These are phyloP conservation scores for Hoplodrina ambigua DNA, from an alignment of 2,888 invertebrate genomes.

Conservation along the genomic window DNA sequence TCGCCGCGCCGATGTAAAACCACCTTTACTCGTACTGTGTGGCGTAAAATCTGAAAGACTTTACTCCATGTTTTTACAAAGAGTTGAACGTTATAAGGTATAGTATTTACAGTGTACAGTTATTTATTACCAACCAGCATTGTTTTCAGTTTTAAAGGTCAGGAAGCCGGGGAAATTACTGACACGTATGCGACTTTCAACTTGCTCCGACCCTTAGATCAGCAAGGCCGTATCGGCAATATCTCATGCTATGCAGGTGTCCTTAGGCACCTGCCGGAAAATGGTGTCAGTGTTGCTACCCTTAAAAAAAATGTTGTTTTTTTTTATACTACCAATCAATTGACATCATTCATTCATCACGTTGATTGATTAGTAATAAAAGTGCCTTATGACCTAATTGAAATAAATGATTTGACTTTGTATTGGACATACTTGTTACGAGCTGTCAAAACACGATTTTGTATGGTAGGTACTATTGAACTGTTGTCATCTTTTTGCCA, in stretches of 20 bases:
- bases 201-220: not conserved
- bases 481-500: no score
- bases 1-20: no score
- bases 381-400: no score
- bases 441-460: no score
- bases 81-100: not conserved
- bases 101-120: no score
- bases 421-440: no score
- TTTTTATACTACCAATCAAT: no score
- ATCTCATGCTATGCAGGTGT: conserved; percentile 17
- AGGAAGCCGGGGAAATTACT: not conserved
- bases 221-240: conserved; percentile 11
- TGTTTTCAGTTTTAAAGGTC: not conserved
- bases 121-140: no score
- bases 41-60: not conserved
- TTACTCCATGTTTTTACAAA: not conserved
- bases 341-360: no score
- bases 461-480: no score
- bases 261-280: conserved; percentile 10
- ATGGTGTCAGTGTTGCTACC: not conserved
- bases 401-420: no score
- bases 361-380: no score
- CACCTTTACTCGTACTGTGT: not conserved
- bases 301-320: not conserved
- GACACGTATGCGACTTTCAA: not conserved